Percentiles rank a stretch among this genome's conserved stretches.
These are phyloP conservation scores for Clanis bilineata DNA, from an alignment of 2,888 invertebrate genomes.

Conservation along the genomic window DNA sequence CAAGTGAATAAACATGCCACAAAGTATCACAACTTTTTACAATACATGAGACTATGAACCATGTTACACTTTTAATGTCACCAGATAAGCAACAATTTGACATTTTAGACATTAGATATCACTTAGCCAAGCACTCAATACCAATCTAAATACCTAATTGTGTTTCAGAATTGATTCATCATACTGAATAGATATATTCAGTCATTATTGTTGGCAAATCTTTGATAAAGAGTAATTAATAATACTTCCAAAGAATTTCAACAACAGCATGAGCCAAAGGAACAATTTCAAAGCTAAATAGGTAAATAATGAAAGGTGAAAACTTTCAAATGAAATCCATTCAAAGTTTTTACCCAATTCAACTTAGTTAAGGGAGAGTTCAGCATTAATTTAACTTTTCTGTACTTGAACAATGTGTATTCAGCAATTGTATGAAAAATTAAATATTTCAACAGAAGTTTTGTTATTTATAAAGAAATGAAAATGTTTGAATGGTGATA, in stretches of 20 bases:
- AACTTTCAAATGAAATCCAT: slow-evolving; percentile 68
- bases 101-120: background rate
- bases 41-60: too few relatives aligned
- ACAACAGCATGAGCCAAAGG: slow-evolving; percentile 41
- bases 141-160: background rate
- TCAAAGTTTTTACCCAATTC: slow-evolving; percentile 59
- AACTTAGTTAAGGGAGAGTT: slow-evolving; percentile 49
- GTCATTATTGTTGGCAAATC: background rate
- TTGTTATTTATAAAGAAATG: background rate
- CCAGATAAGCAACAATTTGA: background rate
- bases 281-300: slow-evolving; percentile 61
- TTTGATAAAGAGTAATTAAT: slow-evolving; percentile 45
- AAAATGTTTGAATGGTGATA: background rate
- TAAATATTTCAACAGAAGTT: slow-evolving; percentile 3
- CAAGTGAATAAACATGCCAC: too few relatives aligned
- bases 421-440: slow-evolving; percentile 15
- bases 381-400: slow-evolving; percentile 56
- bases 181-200: background rate
- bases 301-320: slow-evolving; percentile 61
- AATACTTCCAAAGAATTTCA: slow-evolving; percentile 54
- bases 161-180: background rate
- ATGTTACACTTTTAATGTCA: too few relatives aligned
- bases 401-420: slow-evolving; percentile 33
- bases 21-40: too few relatives aligned
- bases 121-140: background rate